Percentiles rank a stretch among this genome's conserved stretches.
These are phyloP conservation scores for Mesorhabditis belari DNA, from an alignment of 2,888 invertebrate species.

Conservation along the genomic window DNA sequence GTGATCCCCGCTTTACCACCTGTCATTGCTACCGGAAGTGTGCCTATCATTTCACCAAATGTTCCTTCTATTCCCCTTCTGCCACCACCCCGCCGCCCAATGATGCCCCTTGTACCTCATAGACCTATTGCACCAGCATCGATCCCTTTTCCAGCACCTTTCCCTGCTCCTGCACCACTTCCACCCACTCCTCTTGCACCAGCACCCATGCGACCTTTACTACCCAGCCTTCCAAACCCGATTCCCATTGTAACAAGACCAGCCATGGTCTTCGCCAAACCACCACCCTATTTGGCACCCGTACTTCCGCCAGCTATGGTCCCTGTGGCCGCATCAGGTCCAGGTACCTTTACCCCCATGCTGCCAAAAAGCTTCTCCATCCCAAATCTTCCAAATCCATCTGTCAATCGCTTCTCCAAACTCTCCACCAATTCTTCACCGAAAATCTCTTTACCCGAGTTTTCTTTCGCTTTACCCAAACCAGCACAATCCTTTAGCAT, in stretches of 20 bases:
- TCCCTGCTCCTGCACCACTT: not conserved
- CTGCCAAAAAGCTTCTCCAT: too few relatives aligned
- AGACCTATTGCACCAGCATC: not conserved
- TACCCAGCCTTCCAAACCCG: not conserved
- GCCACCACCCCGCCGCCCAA: too few relatives aligned
- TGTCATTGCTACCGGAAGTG: not conserved
- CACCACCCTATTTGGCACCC: not conserved
- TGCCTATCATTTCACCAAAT: not conserved
- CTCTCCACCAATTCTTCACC: too few relatives aligned
- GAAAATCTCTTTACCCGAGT: too few relatives aligned
- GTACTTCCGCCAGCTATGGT: not conserved
- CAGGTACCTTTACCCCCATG: not conserved
- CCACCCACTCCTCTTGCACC: not conserved
- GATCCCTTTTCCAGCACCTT: not conserved
- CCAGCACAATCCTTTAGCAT: too few relatives aligned
- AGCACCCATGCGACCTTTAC: not conserved
- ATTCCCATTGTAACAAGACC: not conserved
- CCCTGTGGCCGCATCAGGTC: not conserved
- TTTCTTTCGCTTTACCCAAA: too few relatives aligned
- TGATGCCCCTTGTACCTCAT: too few relatives aligned
- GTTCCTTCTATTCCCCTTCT: not conserved
- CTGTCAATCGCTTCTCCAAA: too few relatives aligned
- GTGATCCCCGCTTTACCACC: not conserved
- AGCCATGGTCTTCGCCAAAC: not conserved
- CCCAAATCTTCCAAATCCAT: too few relatives aligned